Conservation (phyloP, 2,888 invertebrate species). For the Cataglyphis albicans region DNA sequence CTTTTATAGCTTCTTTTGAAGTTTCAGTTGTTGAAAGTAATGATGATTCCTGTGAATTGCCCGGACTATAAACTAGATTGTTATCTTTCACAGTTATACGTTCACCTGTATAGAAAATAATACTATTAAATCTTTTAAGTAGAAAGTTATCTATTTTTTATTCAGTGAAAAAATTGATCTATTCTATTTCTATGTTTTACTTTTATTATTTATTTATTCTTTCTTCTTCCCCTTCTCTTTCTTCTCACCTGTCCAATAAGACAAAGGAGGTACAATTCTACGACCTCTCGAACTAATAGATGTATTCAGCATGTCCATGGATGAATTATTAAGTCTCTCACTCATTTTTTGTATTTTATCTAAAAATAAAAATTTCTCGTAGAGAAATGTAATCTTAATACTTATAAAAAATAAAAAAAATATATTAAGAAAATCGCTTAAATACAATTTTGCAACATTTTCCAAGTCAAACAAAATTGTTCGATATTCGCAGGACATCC, state of each 20-base stretch:
- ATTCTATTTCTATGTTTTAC: slow-evolving; percentile 6
- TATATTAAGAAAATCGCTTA: background rate
- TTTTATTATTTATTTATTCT: slow-evolving; percentile 8
- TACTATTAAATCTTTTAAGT: slow-evolving; percentile 10
- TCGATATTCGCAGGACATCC: slow-evolving; percentile 81
- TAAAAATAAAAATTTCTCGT: background rate
- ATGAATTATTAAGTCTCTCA: slow-evolving; percentile 41
- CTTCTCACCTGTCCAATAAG: slow-evolving; percentile 77
- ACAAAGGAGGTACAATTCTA: slow-evolving; percentile 76
- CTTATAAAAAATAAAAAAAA: slow-evolving; percentile 7
- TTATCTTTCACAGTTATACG: slow-evolving; percentile 74
- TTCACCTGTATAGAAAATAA: slow-evolving; percentile 72
- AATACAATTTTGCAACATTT: slow-evolving; percentile 41
- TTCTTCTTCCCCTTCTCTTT: background rate
- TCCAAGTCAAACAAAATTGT: slow-evolving; percentile 76
- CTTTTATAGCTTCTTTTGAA: no score
- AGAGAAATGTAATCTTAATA: background rate
- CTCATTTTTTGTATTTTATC: background rate
- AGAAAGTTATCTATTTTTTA: background rate
- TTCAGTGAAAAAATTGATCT: slow-evolving; percentile 1
- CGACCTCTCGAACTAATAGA: slow-evolving; percentile 79
- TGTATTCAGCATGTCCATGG: slow-evolving; percentile 63
- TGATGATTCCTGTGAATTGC: slow-evolving; percentile 60
- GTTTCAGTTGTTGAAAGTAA: background rate
- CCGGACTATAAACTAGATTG: slow-evolving; percentile 73